These are phyloP conservation scores for Cyphotilapia sp. DNA, from an alignment of 2,113 vertebrate species.

Conservation along the genomic window DNA sequence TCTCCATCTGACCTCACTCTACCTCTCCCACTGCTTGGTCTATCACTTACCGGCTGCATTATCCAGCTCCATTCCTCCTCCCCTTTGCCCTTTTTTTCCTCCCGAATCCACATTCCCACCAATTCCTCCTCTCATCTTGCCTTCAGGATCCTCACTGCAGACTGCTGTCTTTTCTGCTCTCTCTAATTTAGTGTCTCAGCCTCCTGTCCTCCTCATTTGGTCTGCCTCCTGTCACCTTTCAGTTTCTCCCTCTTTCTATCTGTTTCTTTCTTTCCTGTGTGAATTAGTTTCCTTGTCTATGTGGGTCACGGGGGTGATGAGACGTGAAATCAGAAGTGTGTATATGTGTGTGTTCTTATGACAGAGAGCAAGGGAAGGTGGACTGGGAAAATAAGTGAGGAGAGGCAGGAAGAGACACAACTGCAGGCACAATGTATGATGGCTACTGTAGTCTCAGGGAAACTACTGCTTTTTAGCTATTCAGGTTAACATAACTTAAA, in stretches of 20 bases:
- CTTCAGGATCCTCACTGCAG: neutral
- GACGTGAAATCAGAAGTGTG: constrained; percentile 43
- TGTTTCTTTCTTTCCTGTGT: neutral
- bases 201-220: neutral
- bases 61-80: constrained; percentile 8
- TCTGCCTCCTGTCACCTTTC: constrained; percentile 3
- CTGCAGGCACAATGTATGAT: neutral
- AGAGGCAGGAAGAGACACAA: neutral
- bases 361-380: neutral
- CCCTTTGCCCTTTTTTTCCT: neutral
- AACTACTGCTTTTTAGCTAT: neutral
- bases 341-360: constrained; percentile 10
- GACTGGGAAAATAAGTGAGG: neutral
- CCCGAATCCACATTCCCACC: neutral
- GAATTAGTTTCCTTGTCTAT: constrained; percentile 23
- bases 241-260: neutral
- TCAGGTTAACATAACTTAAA: neutral
- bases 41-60: constrained; percentile 47
- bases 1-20: constrained; percentile 47
- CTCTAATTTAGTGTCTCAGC: neutral
- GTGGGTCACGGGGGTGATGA: constrained; percentile 47
- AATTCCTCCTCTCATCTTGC: neutral
- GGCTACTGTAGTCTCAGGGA: neutral
- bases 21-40: constrained; percentile 21
- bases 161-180: neutral